Percentiles rank a stretch among this genome's conserved stretches.
These are phyloP conservation scores for Mamestra brassicae DNA, from an alignment of 2,888 invertebrate species.

Conservation along the genomic window DNA sequence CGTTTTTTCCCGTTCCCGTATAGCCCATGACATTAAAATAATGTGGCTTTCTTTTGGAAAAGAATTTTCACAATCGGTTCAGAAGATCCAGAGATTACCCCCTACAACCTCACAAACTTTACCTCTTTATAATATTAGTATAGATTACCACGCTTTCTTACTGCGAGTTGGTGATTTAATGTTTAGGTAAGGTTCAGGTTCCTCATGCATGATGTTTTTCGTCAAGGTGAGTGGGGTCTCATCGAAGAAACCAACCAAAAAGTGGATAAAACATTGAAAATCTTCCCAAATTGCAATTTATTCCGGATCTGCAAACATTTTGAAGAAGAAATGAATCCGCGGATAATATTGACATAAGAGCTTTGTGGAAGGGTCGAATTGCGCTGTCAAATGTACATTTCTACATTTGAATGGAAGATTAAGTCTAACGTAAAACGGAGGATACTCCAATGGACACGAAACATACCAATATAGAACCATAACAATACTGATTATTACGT, in stretches of 20 bases:
- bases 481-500: slow-evolving; percentile 32
- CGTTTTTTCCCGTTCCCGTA: too few species aligned
- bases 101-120: too few species aligned
- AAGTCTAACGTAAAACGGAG: not conserved
- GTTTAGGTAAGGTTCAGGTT: too few species aligned
- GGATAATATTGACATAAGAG: not conserved
- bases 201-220: not conserved
- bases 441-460: not conserved
- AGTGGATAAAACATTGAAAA: too few species aligned
- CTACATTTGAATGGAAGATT: not conserved
- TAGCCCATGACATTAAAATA: too few species aligned
- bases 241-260: not conserved
- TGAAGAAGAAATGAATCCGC: not conserved
- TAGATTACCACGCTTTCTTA: too few species aligned
- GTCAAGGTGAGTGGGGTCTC: not conserved
- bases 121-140: too few species aligned
- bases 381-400: not conserved
- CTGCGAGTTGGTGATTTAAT: too few species aligned
- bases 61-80: too few species aligned
- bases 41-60: too few species aligned
- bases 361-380: not conserved
- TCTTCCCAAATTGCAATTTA: not conserved
- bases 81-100: too few species aligned
- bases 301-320: not conserved
- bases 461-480: slow-evolving; percentile 5